Conservation (phyloP, 2,888 invertebrate species). For the Periphyllus acericola region DNA sequence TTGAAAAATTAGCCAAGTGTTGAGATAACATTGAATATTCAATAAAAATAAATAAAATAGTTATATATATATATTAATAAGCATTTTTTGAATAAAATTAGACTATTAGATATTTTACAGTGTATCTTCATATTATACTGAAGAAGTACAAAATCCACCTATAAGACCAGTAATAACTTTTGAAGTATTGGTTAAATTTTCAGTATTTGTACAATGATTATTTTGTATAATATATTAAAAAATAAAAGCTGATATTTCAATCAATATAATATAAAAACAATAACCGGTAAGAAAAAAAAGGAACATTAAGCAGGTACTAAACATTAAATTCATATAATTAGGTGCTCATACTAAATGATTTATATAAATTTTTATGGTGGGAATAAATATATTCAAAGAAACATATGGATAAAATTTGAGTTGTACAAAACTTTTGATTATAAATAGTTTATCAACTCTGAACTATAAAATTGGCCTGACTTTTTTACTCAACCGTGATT, state of each 20-base stretch:
- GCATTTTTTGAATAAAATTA: not conserved
- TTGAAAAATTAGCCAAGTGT: not conserved
- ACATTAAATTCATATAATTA: not conserved
- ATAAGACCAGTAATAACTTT: not conserved
- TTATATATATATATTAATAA: not conserved
- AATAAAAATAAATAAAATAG: not conserved
- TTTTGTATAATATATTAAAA: not conserved
- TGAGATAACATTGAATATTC: not conserved
- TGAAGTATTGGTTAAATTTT: not conserved
- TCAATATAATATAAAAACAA: not conserved
- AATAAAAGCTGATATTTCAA: not conserved
- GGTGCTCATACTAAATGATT: not conserved
- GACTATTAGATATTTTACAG: not conserved
- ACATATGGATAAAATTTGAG: constrained; percentile 28
- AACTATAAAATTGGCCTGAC: constrained; percentile 39
- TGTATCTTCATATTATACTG: not conserved
- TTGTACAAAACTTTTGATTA: constrained; percentile 43
- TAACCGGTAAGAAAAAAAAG: constrained; percentile 29
- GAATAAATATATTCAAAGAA: constrained; percentile 20
- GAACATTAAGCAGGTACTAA: constrained; percentile 52
- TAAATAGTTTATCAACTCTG: constrained; percentile 28
- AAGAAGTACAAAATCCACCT: not conserved
- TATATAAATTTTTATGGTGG: constrained; percentile 5
- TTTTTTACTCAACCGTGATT: constrained; percentile 49
- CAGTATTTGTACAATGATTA: not conserved